Percentiles rank a stretch among this genome's conserved stretches.
Evolutionary conservation across 2,113 vertebrate species (phyloP).

Genomic region (Kobus ellipsiprymnus): DNA sequence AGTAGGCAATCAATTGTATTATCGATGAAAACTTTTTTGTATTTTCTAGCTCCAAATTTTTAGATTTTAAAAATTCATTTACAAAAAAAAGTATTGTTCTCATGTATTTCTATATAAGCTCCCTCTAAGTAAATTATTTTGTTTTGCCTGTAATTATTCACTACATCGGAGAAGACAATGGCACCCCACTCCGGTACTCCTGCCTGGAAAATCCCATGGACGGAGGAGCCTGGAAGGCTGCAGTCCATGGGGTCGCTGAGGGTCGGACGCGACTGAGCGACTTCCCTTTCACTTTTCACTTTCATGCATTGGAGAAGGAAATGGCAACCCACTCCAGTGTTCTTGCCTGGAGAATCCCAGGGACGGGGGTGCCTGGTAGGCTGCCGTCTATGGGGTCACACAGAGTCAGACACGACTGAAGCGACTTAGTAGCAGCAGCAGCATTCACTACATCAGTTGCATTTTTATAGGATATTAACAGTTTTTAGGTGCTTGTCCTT

Average conservation of each 20-base stretch:
- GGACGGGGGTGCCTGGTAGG: too few relatives aligned
- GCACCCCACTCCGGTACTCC: too few relatives aligned
- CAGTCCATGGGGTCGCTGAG: too few relatives aligned
- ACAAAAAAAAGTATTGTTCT: not conserved
- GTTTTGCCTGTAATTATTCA: not conserved
- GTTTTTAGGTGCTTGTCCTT: not conserved
- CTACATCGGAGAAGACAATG: not conserved
- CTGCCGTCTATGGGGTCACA: rapidly evolving
- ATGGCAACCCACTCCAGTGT: too few relatives aligned
- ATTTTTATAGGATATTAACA: not conserved
- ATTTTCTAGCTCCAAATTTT: not conserved
- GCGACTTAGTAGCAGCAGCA: too few relatives aligned
- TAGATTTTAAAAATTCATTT: conserved; percentile 18
- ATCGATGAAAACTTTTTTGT: not conserved
- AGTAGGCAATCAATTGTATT: not conserved
- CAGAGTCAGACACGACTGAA: too few relatives aligned
- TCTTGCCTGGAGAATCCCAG: too few relatives aligned
- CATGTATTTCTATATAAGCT: not conserved
- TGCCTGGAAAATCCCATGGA: too few relatives aligned
- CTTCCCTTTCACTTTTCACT: too few relatives aligned
- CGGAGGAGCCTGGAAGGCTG: too few relatives aligned
- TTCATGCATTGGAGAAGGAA: too few relatives aligned
- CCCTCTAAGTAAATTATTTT: not conserved
- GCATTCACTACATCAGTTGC: not conserved
- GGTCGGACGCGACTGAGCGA: too few relatives aligned